Conservation (phyloP, 1,140 invertebrate genomes). For the Bombyx mori region DNA sequence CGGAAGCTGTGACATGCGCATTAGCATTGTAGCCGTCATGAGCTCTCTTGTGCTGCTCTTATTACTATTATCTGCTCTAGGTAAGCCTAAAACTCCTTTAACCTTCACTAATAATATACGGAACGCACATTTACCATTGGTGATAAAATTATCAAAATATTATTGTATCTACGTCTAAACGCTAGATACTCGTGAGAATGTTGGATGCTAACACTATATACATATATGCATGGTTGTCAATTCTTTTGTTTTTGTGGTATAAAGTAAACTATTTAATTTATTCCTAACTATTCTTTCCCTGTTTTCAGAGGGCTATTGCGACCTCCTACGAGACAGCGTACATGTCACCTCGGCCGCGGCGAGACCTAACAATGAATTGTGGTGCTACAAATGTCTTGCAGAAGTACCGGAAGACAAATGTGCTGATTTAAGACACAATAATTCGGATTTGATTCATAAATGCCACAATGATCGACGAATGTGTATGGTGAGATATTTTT, state of each 20-base stretch:
- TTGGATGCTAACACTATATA: no score
- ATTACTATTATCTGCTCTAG: slow-evolving; percentile 45
- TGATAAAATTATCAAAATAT: no score
- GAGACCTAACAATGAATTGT: slow-evolving; percentile 80
- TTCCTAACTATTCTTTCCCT: neutral
- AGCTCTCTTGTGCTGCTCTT: slow-evolving; percentile 48
- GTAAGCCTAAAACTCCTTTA: slow-evolving; percentile 44
- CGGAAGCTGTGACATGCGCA: slow-evolving; percentile 56
- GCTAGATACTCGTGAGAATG: no score
- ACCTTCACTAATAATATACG: no score
- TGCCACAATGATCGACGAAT: slow-evolving; percentile 81
- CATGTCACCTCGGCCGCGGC: slow-evolving; percentile 83
- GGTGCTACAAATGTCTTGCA: slow-evolving; percentile 85
- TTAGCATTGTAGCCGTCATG: slow-evolving; percentile 42
- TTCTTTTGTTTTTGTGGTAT: no score
- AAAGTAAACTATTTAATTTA: no score
- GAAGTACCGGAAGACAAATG: slow-evolving; percentile 81
- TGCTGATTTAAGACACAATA: slow-evolving; percentile 74
- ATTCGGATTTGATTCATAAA: slow-evolving; percentile 76
- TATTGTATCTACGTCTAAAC: no score
- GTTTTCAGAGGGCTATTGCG: slow-evolving; percentile 36
- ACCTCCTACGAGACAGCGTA: slow-evolving; percentile 72
- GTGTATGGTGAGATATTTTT: slow-evolving; percentile 77
- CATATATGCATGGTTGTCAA: no score
- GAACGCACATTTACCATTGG: no score